Evolutionary conservation across 2,888 invertebrate genomes (phyloP).

Genomic region (Oxystoma pomonae): DNA sequence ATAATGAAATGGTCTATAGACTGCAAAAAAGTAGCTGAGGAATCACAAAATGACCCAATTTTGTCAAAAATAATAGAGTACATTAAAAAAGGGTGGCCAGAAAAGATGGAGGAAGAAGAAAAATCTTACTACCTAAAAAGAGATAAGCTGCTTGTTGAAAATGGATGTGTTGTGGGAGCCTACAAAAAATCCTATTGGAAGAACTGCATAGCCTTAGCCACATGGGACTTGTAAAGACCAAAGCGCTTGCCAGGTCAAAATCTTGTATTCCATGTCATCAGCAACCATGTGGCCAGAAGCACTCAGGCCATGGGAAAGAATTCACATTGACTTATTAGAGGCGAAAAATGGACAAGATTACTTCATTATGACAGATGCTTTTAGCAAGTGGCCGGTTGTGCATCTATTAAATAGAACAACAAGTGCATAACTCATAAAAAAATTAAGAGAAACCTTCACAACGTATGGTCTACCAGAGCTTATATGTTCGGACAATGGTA

Average conservation of each 20-base stretch:
- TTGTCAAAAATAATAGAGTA: not conserved
- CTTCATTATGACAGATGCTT: not conserved
- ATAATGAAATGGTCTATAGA: not conserved
- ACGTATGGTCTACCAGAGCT: not conserved
- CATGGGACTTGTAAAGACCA: not conserved
- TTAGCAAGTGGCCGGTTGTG: not conserved
- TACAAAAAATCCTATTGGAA: not conserved
- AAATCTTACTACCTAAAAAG: not conserved
- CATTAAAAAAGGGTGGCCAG: not conserved
- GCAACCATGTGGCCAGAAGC: not conserved
- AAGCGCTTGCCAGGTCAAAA: not conserved
- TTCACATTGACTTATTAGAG: not conserved
- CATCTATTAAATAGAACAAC: not conserved
- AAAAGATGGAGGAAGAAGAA: not conserved
- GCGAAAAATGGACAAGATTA: not conserved
- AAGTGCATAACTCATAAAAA: not conserved
- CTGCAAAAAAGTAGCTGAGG: not conserved
- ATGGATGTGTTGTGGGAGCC: not conserved
- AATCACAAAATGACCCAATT: not conserved
- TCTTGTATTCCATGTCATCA: not conserved
- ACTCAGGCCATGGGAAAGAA: not conserved
- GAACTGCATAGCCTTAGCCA: slow-evolving; percentile 1
- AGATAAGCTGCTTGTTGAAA: not conserved
- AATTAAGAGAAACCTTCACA: not conserved
- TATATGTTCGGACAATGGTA: not conserved